These are phyloP conservation scores for Prosopocoilus inquinatus DNA, from an alignment of 2,888 invertebrate genomes.

Conservation along the genomic window DNA sequence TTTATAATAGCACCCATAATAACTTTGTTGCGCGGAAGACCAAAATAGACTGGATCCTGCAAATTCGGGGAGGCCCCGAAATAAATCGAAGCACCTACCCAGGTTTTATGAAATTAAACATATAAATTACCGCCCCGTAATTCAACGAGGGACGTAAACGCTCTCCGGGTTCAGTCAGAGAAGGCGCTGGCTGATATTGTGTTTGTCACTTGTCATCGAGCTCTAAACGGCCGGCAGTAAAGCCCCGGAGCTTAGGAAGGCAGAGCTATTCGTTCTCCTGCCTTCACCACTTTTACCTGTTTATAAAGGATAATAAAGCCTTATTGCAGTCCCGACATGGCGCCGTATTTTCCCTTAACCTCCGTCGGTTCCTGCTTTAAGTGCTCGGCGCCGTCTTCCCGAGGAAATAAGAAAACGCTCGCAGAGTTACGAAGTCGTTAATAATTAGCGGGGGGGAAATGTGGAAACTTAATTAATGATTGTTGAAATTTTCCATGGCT, in stretches of 20 bases:
- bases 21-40: too few relatives aligned
- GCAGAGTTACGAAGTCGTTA: too few relatives aligned
- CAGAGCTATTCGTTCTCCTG: constrained; percentile 33
- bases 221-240: constrained; percentile 41
- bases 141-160: too few relatives aligned
- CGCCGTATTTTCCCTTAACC: constrained; percentile 45
- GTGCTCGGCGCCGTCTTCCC: constrained; percentile 27
- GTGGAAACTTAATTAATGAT: too few relatives aligned
- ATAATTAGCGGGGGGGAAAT: too few relatives aligned
- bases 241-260: constrained; percentile 34
- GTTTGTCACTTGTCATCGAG: constrained; percentile 39
- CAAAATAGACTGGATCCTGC: too few relatives aligned
- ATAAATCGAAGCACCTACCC: too few relatives aligned
- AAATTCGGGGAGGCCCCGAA: too few relatives aligned
- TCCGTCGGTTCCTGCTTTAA: constrained; percentile 37
- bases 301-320: constrained; percentile 52
- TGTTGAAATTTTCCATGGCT: too few relatives aligned
- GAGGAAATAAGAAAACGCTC: not conserved
- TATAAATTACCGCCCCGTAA: too few relatives aligned
- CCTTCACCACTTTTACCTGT: constrained; percentile 46
- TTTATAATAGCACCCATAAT: not conserved
- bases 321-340: constrained; percentile 44
- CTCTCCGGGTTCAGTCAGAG: too few relatives aligned
- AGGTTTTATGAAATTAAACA: too few relatives aligned
- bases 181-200: constrained; percentile 16